Percentiles rank a stretch among this genome's conserved stretches.
Evolutionary conservation across 2,888 invertebrate species (phyloP).

Genomic region (Clitarchus hookeri): DNA sequence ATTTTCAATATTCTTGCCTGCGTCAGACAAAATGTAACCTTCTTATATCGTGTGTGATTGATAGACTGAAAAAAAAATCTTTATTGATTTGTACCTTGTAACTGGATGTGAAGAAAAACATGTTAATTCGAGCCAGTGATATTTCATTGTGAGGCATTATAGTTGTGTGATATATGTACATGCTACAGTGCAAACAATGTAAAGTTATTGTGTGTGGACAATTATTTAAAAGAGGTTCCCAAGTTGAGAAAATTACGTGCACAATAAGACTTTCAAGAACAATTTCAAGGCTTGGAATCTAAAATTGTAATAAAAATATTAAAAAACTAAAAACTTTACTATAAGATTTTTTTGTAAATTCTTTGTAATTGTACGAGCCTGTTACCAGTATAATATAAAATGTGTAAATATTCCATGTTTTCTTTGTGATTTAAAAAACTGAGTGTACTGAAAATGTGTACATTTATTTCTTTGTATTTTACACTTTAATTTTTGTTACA

Average conservation of each 20-base stretch:
- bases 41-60: not conserved
- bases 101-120: not conserved
- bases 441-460: not conserved
- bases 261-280: not conserved
- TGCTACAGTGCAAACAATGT: not conserved
- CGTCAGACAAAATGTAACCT: not conserved
- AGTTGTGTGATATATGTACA: slow-evolving; percentile 11
- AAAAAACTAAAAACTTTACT: not conserved
- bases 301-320: not conserved
- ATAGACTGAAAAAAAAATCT: not conserved
- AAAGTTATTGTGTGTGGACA: not conserved
- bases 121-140: slow-evolving; percentile 14
- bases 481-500: not conserved
- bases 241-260: not conserved
- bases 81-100: not conserved
- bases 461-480: not conserved
- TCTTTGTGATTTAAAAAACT: not conserved
- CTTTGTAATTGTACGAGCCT: not conserved
- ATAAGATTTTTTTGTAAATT: not conserved
- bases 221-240: not conserved
- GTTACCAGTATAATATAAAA: not conserved
- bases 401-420: not conserved
- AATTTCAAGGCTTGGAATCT: too few species aligned
- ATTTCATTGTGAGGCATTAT: slow-evolving; percentile 1
- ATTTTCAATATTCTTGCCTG: not conserved